phyloP scores from a whole-genome alignment of 2,797 vertebrate genomes.

The Halcyon badia region DNA sequence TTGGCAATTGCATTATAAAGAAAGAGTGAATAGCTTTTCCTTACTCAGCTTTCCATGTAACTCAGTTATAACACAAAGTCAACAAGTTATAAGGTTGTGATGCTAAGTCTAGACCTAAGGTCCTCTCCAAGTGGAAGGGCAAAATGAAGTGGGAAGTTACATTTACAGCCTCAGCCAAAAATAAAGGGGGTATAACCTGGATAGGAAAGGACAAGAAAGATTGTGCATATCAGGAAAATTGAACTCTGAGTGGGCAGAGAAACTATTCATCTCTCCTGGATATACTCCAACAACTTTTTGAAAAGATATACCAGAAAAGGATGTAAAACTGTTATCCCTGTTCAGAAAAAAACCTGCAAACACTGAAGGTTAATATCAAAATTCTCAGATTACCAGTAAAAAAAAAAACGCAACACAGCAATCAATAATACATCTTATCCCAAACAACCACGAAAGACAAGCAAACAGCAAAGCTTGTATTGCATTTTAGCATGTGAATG shows the following conservation, averaged over 20 bases:
- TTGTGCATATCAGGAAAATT: not conserved
- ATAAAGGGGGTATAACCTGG: not conserved
- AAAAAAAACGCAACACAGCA: not conserved
- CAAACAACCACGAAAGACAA: not conserved
- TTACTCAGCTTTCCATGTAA: not conserved
- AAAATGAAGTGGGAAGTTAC: not conserved
- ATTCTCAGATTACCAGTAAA: not conserved
- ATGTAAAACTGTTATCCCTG: not conserved
- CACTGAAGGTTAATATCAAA: not conserved
- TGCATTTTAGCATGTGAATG: not conserved
- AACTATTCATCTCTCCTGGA: not conserved
- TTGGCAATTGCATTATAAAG: not conserved
- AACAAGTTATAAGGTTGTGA: not conserved
- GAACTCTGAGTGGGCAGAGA: not conserved
- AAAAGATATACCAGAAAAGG: not conserved
- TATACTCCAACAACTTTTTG: not conserved
- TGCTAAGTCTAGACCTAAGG: not conserved
- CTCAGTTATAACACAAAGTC: not conserved
- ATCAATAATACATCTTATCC: not conserved
- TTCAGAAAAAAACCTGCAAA: not conserved
- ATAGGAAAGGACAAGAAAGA: not conserved
- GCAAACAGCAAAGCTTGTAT: not conserved
- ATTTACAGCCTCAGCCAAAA: not conserved
- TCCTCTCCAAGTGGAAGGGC: not conserved
- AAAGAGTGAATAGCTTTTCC: not conserved